These are phyloP conservation scores for Actinia equina DNA, from an alignment of 64 coral and sea anemone species.

Conservation along the genomic window DNA sequence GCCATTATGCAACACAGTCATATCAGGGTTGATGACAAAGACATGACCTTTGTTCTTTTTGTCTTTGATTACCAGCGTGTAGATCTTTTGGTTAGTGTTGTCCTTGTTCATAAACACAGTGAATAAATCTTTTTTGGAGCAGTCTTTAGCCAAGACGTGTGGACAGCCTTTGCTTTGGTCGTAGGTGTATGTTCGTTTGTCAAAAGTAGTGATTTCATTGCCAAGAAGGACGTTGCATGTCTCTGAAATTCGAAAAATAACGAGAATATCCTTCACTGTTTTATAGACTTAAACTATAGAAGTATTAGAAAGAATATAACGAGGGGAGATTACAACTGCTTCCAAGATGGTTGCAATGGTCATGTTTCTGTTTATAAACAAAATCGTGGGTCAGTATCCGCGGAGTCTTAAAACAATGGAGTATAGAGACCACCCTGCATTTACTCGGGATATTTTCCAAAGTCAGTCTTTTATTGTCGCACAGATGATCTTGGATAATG, in stretches of 20 bases:
- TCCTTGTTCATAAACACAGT: constrained; percentile 33
- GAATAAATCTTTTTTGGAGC: constrained; percentile 41
- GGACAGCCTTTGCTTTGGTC: constrained; percentile 21
- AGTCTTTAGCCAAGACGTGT: constrained; percentile 51
- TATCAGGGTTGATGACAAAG: constrained; percentile 20
- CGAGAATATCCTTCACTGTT: no score
- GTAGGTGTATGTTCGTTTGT: constrained; percentile 30
- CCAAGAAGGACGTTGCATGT: neutral
- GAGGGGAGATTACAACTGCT: no score
- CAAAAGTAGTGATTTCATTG: constrained; percentile 43
- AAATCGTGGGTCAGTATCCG: no score
- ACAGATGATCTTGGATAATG: no score
- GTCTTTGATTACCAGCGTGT: constrained; percentile 36
- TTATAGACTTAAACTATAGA: no score
- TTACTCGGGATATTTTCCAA: no score
- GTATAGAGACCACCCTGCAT: no score
- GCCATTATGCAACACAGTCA: constrained; percentile 10
- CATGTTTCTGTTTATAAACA: no score
- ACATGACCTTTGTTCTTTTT: constrained; percentile 11
- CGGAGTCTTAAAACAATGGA: no score
- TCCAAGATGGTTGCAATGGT: no score
- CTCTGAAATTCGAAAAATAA: neutral
- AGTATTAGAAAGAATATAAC: no score
- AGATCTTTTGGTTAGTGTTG: neutral
- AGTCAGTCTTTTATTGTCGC: no score